A percentile compares a stretch with the other conserved stretches of the same genome.
These are phyloP conservation scores for Chelon labrosus DNA, from an alignment of 2,797 vertebrate genomes.

Conservation along the genomic window DNA sequence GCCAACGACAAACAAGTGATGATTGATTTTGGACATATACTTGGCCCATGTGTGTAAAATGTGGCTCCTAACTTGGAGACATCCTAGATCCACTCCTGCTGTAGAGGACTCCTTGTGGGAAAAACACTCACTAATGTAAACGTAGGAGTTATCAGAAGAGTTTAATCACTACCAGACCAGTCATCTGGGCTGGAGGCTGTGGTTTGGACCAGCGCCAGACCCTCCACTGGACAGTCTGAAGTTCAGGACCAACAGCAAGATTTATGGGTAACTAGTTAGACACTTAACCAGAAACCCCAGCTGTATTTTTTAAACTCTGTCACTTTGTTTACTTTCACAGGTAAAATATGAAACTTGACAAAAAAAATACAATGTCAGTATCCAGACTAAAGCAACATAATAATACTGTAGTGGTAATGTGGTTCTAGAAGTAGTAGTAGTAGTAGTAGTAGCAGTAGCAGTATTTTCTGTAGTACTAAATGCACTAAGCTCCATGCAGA, in stretches of 20 bases:
- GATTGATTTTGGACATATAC: too few species aligned
- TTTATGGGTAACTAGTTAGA: background rate
- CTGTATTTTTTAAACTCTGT: background rate
- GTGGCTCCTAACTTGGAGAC: too few species aligned
- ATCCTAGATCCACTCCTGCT: background rate
- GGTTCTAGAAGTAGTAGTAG: too few species aligned
- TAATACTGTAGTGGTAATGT: background rate
- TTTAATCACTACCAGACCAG: slow-evolving; percentile 73
- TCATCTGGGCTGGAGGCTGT: slow-evolving; percentile 55
- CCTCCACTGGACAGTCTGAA: slow-evolving; percentile 26
- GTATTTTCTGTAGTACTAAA: too few species aligned
- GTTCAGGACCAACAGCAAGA: slow-evolving; percentile 6
- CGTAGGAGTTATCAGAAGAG: slow-evolving; percentile 49
- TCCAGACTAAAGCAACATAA: background rate
- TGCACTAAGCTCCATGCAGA: slow-evolving; percentile 14
- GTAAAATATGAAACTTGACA: background rate
- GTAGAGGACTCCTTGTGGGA: slow-evolving; percentile 16
- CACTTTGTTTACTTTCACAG: background rate
- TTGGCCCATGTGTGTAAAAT: too few species aligned
- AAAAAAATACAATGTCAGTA: background rate
- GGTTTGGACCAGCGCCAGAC: slow-evolving; percentile 63
- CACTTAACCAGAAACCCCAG: background rate
- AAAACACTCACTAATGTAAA: slow-evolving; percentile 61
- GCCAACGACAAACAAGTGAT: too few species aligned
- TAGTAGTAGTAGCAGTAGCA: too few species aligned